Evolutionary conservation across 2,888 invertebrate genomes (phyloP), one percentile per base, ranked within the genome.

Genomic region (Hyalella azteca): DNA sequence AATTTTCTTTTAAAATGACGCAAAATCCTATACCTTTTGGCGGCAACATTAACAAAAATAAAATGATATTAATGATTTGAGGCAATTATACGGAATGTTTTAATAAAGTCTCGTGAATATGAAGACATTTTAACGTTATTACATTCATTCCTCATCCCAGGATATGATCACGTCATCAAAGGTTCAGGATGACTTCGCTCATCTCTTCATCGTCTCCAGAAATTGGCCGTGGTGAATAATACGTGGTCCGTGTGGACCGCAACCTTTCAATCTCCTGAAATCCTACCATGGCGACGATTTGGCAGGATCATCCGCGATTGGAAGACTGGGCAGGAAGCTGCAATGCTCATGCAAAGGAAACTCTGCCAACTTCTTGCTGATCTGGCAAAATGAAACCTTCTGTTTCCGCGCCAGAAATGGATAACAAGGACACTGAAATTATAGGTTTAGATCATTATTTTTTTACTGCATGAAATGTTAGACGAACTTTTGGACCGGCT

Each of bases 221-320:
- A 36, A 29, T 66, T 36, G 66, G 32, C 36, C 4, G 15, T 66
- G 36, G 66, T 66, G 66, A 66, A 66, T 66, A 66, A 36, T 66
- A 66, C 36, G 66, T 29, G 66, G 66, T 66, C 29, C 66, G 66
- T 36, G 66, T 22, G 19, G 66, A 66, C 66, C 66, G 39, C 66
- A 66, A 66, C 66, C 66, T 66, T 66, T 66, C 66, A 32, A 66
- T 66, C 66, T 66, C 36, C 22, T 66, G 66, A 66, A 66, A 66
- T 66, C 66, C 36, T 66, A 66, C 36, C 66, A 36, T 66, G 36
- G 66, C 39, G 36, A 22, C 5, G 36, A 66, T 66, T 66, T 66
- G 5, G 26, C 29, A 4, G 19, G 36, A 66, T 66, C 66, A 9
- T 66, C 66, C 36, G 36, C 66, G 36, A 66, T 66, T 66, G 66